phyloP scores from a whole-genome alignment of 2,797 vertebrate genomes.

The Lagodon rhomboides region DNA sequence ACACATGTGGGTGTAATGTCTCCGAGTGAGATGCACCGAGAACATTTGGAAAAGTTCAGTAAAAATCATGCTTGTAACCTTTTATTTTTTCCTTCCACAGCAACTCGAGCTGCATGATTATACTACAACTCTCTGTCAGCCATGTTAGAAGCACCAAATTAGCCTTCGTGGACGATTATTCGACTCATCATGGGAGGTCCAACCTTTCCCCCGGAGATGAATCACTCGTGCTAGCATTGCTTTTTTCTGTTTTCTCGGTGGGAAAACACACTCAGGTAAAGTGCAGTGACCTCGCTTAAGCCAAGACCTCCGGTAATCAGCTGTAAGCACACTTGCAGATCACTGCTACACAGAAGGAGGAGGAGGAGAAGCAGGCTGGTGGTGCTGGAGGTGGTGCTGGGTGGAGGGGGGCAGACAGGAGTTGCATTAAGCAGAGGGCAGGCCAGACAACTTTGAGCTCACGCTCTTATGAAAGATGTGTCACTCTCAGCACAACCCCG shows the following conservation, averaged over 20 bases:
- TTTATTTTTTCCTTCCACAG: conserved; percentile 48
- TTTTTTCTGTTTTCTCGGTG: conserved; percentile 60
- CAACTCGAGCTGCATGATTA: background rate
- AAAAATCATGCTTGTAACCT: conserved; percentile 43
- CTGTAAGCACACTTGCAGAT: conserved; percentile 63
- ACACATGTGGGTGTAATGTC: conserved; percentile 58
- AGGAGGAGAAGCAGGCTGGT: conserved; percentile 52
- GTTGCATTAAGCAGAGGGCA: conserved; percentile 59
- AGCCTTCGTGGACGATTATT: conserved; percentile 7
- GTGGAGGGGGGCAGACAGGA: conserved; percentile 47
- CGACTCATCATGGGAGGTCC: background rate
- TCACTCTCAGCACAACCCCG: conserved; percentile 51
- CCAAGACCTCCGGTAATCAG: conserved; percentile 41
- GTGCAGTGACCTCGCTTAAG: conserved; percentile 41
- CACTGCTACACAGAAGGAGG: conserved; percentile 53
- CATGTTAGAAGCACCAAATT: conserved; percentile 11
- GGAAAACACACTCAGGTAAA: conserved; percentile 45
- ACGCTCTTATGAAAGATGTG: conserved; percentile 55
- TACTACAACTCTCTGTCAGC: conserved; percentile 14
- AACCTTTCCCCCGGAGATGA: background rate
- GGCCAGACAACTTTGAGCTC: conserved; percentile 60
- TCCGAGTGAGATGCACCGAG: conserved; percentile 57
- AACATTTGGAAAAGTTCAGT: conserved; percentile 51
- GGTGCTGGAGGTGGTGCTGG: conserved; percentile 25
- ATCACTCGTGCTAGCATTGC: conserved; percentile 58